Evolutionary conservation across 2,113 vertebrate genomes (phyloP), one percentile per base, ranked within the genome.

Genomic region (Pipa parva): DNA sequence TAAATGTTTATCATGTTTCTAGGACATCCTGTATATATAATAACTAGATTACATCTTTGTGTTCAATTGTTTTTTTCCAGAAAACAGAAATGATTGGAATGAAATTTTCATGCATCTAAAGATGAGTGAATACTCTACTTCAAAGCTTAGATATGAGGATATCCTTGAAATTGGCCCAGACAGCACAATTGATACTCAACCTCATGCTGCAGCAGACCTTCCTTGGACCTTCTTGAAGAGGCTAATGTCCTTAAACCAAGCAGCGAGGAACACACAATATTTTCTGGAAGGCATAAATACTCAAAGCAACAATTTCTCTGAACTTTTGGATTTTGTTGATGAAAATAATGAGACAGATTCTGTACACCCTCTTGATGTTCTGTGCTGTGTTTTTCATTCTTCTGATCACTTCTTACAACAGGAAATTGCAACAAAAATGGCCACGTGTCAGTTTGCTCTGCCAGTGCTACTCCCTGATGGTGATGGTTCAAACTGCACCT

Each of bases 381-480:
- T 90, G 25, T 85, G 84, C 48, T 85, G 85, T 8, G 61, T 85
- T 2, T 77, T 85, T 71, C 80, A 87, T 62, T 88, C 85, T 36
- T 71, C 91, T 7, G 83, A 87, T 51, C 72, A 71, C 29, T 87
- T 88, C 52, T 77, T 92, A 68, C 88, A 80, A 7, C 78, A 85
- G 26, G 81, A 88, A 57, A 71, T 89, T 36, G 22, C 83, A 28
- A 64, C 64, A 7, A 85, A 72, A 59, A 89, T 91, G 87, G 82
- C 81, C 57, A 77, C 78, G 1, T 89, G 88, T 51, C 82, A 74
- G 72, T 90, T 92, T 79, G 88, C 90, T 20, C 77, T 93, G 8
- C 91, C 90, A 25, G 72, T 93, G n/a, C 74, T 92, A 2, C 77
- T 92, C 49, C 91, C 89, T 26, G 79, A 81, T 24, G 31, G 75